These are phyloP conservation scores for Hafferia zeledoni DNA, from an alignment of 2,797 vertebrate genomes.

Conservation along the genomic window DNA sequence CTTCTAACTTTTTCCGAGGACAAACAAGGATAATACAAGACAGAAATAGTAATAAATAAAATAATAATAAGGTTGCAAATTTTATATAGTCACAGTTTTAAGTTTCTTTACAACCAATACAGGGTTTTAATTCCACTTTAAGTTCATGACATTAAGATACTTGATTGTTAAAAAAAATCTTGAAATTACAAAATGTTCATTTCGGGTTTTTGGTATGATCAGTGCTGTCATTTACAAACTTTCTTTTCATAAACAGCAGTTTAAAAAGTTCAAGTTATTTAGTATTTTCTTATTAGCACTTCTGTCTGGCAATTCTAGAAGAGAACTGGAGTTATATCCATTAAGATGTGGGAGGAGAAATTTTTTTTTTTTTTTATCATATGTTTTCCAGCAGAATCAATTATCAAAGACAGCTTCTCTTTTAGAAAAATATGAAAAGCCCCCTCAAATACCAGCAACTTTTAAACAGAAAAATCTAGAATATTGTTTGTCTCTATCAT, in stretches of 20 bases:
- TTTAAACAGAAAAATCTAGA: conserved; percentile 9
- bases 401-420: conserved; percentile 26
- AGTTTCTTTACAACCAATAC: background rate
- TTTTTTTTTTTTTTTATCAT: conserved; percentile 18
- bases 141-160: background rate
- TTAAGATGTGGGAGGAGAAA: background rate
- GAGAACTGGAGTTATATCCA: background rate
- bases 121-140: background rate
- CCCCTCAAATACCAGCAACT: background rate
- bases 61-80: background rate
- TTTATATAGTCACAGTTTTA: background rate
- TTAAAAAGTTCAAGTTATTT: background rate
- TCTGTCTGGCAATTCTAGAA: background rate
- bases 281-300: background rate
- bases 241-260: background rate
- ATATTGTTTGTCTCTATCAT: background rate
- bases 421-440: conserved; percentile 8
- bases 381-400: conserved; percentile 18
- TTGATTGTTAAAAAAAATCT: background rate
- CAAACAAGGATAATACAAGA: background rate
- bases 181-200: background rate
- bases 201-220: background rate
- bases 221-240: background rate
- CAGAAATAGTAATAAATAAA: background rate
- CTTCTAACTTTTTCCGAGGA: background rate